Conservation (phyloP, 35 echinoderm and acorn worm genomes). For the Apostichopus parvimensis region DNA sequence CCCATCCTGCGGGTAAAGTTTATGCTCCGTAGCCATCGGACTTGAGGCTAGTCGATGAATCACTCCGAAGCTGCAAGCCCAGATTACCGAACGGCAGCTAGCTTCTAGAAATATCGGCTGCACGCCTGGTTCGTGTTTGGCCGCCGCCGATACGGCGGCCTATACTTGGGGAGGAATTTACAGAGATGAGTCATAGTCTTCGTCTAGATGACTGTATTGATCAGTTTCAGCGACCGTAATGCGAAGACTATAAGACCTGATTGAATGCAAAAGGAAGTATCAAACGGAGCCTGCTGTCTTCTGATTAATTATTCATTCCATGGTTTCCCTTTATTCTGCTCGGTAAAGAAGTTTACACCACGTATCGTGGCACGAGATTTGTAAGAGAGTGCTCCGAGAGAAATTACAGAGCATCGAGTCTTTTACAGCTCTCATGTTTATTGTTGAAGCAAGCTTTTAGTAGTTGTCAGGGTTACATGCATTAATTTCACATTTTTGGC, state of each 20-base stretch:
- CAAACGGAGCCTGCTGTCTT: not conserved
- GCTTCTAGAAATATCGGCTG: not conserved
- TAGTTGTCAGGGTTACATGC: constrained; percentile 12
- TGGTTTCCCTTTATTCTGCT: not conserved
- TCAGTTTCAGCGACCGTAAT: constrained; percentile 6
- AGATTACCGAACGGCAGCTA: constrained; percentile 8
- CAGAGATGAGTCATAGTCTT: constrained; percentile 3
- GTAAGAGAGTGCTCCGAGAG: not conserved
- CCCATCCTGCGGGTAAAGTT: constrained; percentile 29
- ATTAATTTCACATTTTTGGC: constrained; percentile 2
- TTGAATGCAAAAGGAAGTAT: constrained; percentile 40
- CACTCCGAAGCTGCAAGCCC: not conserved
- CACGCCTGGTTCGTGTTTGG: no score
- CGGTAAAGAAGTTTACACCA: not conserved
- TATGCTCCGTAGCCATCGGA: constrained; percentile 5
- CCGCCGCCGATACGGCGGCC: not conserved
- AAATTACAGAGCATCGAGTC: no score
- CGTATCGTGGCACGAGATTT: not conserved
- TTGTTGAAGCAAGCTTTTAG: not conserved
- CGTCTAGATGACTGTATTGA: constrained; percentile 43
- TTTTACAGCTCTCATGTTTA: no score
- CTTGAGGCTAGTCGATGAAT: constrained; percentile 33
- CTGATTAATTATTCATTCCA: constrained; percentile 36
- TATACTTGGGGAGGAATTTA: not conserved
- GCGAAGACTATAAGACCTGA: not conserved